These are phyloP conservation scores for Sphaeramia orbicularis DNA, from an alignment of 2,797 vertebrate genomes.

Conservation along the genomic window DNA sequence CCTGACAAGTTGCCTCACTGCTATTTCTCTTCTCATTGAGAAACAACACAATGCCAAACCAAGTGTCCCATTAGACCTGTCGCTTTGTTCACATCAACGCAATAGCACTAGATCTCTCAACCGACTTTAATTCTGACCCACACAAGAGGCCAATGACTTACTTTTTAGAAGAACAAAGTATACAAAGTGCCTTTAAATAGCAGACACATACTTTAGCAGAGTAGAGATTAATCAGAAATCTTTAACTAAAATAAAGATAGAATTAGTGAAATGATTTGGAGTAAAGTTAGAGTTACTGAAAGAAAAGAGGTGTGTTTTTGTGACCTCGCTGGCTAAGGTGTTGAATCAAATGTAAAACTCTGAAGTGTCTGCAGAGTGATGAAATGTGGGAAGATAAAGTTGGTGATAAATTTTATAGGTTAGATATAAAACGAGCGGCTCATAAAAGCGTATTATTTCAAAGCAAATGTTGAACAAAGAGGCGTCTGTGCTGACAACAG, in stretches of 20 bases:
- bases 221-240: conserved; percentile 22
- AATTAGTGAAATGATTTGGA: conserved; percentile 1
- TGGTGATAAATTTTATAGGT: conserved; percentile 24
- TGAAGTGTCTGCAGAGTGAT: conserved; percentile 12
- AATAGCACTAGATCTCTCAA: conserved; percentile 14
- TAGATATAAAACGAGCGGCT: conserved; percentile 16
- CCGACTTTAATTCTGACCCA: conserved; percentile 26
- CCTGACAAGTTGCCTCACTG: neutral
- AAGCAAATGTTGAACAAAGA: conserved; percentile 23
- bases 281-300: neutral
- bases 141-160: conserved; percentile 23
- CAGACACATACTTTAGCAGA: conserved; percentile 26
- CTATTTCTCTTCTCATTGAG: conserved; percentile 24
- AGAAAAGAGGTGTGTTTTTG: neutral
- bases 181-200: conserved; percentile 78
- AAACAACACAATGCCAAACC: too few species aligned
- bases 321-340: neutral
- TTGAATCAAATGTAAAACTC: conserved; percentile 12
- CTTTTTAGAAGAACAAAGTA: conserved; percentile 41
- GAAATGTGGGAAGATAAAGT: neutral
- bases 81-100: conserved; percentile 28
- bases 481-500: conserved; percentile 16
- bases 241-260: conserved; percentile 14
- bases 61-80: conserved; percentile 24
- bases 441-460: conserved; percentile 32